Base-by-base conservation (phyloP, 2,888 invertebrate species). In the Sphaerophoria taeniata region DNA sequence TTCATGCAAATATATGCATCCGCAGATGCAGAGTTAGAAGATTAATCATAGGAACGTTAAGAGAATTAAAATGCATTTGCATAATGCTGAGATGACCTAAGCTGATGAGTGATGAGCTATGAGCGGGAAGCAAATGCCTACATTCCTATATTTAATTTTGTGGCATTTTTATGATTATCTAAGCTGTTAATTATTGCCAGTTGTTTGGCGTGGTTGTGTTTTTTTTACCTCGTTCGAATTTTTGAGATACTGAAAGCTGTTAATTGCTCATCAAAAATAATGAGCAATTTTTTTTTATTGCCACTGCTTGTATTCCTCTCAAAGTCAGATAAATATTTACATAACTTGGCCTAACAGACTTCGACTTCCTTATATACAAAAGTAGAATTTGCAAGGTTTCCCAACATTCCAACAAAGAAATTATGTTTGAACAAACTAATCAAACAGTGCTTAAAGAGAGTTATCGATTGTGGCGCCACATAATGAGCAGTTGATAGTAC, bases 191-290 rank as follows among this genome's bases (percentile, higher is more conserved):
- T 73, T 70, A 58, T 12, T 16, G 45, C 11, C 47, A 49, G 24
- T 60, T 12, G 43, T 60, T 7, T 24, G 24, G 24, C 24, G 69
- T 77, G 61, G 47, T 67, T 76, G 14, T 43, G 60, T 63, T 69
- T 39, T 71, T 51, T 73, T 49, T 12, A 36, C 43, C 55, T 60
- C 31, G 45, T 51, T 45, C 61, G 6, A 16, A 24, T 24, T 14
- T 43, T 51, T 72, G 34, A 53, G 12, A 43, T 47, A 63, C n/a
- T 7, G 45, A 4, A n/a, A 33, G 45, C 33, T 45, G 24, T 43
- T 72, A 83, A 74, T 70, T 83, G 78, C 63, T 78, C 78, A 71
- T 75, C 71, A 49, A 78, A 24, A 58, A 79, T 67, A 79, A 75
- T 75, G 71, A 79, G 74, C 34, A 33, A 45, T 16, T 16, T 16